Evolutionary conservation across 2,797 vertebrate species (phyloP).

Genomic region (Schizothorax lantsangensis): DNA sequence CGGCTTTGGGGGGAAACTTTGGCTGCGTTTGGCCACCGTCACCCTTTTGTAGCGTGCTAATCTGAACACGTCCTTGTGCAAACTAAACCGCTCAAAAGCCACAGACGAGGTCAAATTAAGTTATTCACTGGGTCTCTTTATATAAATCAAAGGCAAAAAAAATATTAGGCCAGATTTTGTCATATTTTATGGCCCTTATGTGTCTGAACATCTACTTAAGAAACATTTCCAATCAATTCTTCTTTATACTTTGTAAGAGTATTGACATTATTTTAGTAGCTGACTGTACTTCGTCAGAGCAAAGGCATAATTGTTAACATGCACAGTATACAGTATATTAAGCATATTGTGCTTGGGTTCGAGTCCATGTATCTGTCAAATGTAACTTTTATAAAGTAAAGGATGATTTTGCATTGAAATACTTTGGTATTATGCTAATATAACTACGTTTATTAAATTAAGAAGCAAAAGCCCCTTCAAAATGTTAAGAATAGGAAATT

Average conservation of each 20-base stretch:
- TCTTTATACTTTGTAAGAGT: background rate
- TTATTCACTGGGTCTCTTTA: background rate
- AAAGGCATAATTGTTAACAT: too few species aligned
- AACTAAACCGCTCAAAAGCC: conserved; percentile 25
- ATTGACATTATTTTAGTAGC: too few species aligned
- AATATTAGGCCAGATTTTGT: background rate
- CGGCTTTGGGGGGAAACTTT: conserved; percentile 32
- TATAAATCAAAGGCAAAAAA: background rate
- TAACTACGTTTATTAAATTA: too few species aligned
- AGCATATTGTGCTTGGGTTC: background rate
- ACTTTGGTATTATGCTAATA: too few species aligned
- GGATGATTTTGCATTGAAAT: background rate
- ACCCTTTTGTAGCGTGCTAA: conserved; percentile 16
- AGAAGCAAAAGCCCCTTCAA: too few species aligned
- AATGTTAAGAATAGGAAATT: too few species aligned
- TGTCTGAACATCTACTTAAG: background rate
- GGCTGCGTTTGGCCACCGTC: conserved; percentile 18
- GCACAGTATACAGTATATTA: too few species aligned
- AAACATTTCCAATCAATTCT: background rate
- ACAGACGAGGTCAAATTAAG: background rate
- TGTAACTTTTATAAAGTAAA: too few species aligned
- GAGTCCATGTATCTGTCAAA: background rate
- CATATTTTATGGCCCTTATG: conserved; percentile 19
- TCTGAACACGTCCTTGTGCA: conserved; percentile 32
- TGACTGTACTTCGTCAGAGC: too few species aligned